These are phyloP conservation scores for Muscicapa adusta DNA, from an alignment of 2,113 vertebrate species.

Conservation along the genomic window DNA sequence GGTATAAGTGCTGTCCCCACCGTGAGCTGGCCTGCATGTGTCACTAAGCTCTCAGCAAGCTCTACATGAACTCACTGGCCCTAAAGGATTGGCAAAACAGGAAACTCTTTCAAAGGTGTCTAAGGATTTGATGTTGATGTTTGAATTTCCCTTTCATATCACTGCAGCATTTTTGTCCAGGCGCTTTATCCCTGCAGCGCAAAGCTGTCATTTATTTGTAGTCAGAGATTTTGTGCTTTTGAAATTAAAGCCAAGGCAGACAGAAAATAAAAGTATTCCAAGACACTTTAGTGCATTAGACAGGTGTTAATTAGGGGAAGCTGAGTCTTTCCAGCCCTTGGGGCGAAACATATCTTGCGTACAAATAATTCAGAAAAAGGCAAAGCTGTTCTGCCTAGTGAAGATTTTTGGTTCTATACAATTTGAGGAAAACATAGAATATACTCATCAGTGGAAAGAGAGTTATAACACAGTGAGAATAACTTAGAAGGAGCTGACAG, in stretches of 20 bases:
- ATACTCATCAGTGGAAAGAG: not conserved
- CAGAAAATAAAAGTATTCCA: not conserved
- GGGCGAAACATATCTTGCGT: not conserved
- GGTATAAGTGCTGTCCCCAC: not conserved
- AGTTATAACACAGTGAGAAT: not conserved
- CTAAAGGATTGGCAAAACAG: conserved; percentile 14
- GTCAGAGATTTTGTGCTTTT: not conserved
- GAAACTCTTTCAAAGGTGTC: conserved; percentile 52
- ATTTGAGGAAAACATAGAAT: not conserved
- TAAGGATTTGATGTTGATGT: conserved; percentile 21
- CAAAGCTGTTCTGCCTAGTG: not conserved
- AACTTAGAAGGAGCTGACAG: not conserved
- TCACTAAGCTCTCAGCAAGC: not conserved
- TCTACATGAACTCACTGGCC: not conserved
- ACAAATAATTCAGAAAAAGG: not conserved
- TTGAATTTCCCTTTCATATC: conserved; percentile 44
- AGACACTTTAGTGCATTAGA: not conserved
- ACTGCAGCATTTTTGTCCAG: not conserved
- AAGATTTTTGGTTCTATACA: not conserved
- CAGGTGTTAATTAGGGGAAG: not conserved
- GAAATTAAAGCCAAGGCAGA: not conserved
- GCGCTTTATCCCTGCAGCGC: not conserved
- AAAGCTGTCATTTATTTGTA: conserved; percentile 11
- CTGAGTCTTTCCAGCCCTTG: not conserved
- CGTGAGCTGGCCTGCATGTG: fast-evolving